These are phyloP conservation scores for Coecobrya sp. DNA, from an alignment of 2,888 invertebrate species.

Conservation along the genomic window DNA sequence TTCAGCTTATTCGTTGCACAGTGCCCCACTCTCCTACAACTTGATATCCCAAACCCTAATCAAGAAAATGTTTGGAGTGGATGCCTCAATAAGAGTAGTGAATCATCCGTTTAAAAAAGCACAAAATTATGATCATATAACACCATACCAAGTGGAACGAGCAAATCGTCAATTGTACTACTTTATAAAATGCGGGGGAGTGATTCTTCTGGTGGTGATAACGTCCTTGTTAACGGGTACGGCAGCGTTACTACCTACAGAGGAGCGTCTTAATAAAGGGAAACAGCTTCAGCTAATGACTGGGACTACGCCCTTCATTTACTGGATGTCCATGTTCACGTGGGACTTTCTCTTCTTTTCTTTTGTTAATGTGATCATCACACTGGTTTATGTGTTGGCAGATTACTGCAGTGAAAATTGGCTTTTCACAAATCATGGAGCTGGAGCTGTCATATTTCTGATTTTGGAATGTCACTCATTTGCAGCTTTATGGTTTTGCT, in stretches of 20 bases:
- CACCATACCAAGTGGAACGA: too few species aligned
- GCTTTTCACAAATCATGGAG: neutral
- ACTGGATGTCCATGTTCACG: constrained; percentile 21
- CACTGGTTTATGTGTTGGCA: neutral
- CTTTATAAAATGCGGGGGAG: neutral
- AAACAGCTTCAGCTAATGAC: constrained; percentile 59
- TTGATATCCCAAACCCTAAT: constrained; percentile 3
- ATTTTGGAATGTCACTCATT: constrained; percentile 37
- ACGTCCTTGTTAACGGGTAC: neutral
- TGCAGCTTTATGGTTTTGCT: constrained; percentile 43
- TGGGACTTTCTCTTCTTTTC: constrained; percentile 38
- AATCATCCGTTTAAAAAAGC: constrained; percentile 37
- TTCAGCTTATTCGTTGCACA: constrained; percentile 10
- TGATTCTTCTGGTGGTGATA: neutral
- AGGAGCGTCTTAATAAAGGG: constrained; percentile 37
- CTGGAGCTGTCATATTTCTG: neutral
- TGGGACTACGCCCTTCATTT: neutral
- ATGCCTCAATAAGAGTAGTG: neutral
- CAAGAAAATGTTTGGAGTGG: neutral
- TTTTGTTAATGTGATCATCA: neutral
- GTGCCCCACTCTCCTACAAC: constrained; percentile 19
- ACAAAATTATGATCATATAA: neutral
- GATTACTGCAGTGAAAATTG: constrained; percentile 10
- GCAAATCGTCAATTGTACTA: neutral
- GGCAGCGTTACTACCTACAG: constrained; percentile 27